These are phyloP conservation scores for Macrocentrus cingulum DNA, from an alignment of 1,140 invertebrate species.

Conservation along the genomic window DNA sequence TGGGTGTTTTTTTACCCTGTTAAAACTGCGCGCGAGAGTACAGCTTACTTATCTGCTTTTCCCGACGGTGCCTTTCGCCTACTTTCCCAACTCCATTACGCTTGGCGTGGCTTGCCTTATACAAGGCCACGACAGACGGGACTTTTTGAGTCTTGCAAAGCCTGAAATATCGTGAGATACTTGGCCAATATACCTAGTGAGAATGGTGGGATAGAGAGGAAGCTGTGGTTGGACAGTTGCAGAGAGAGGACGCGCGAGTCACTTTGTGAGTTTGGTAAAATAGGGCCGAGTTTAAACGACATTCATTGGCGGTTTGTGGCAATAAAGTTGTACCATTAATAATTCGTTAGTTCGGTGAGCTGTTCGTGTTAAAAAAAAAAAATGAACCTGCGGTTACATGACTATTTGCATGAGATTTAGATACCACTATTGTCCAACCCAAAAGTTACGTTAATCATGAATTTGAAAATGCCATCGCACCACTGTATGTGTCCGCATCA, in stretches of 20 bases:
- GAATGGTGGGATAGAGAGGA: background rate
- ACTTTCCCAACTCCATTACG: constrained; percentile 24
- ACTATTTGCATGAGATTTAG: no score
- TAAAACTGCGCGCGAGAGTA: background rate
- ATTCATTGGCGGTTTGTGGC: constrained; percentile 22
- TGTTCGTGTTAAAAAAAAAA: constrained; percentile 8
- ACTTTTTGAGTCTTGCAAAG: constrained; percentile 23
- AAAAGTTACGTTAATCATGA: no score
- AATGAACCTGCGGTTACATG: background rate
- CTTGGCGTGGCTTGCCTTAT: constrained; percentile 12
- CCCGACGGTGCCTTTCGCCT: constrained; percentile 19
- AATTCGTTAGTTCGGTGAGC: constrained; percentile 10
- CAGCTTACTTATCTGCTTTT: constrained; percentile 15
- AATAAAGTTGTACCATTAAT: constrained; percentile 27
- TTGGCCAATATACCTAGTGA: no score
- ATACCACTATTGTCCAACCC: no score
- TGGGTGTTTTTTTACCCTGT: background rate
- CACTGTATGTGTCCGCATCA: no score
- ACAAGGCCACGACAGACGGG: constrained; percentile 20
- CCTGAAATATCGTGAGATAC: constrained; percentile 18
- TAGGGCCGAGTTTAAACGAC: constrained; percentile 21
- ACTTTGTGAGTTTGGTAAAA: constrained; percentile 6
- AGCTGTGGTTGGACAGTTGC: background rate
- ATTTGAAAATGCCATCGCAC: no score
- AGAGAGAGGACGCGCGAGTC: background rate